These are phyloP conservation scores for Neoarius graeffei DNA, from an alignment of 2,113 vertebrate species.

Conservation along the genomic window DNA sequence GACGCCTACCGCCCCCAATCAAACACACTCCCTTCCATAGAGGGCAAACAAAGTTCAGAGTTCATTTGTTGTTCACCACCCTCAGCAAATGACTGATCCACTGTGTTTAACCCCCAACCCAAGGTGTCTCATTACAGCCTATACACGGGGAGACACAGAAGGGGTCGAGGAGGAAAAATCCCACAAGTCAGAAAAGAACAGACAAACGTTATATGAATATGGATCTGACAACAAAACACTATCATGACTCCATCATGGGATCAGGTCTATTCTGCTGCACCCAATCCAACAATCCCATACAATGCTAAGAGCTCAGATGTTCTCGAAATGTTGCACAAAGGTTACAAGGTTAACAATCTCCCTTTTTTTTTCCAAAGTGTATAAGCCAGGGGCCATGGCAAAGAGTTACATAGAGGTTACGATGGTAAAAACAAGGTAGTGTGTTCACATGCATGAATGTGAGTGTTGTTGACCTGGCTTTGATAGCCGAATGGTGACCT, in stretches of 20 bases:
- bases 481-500: conserved; percentile 74
- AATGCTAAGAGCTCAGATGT: not conserved
- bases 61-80: conserved; percentile 60
- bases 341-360: conserved; percentile 26
- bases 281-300: conserved; percentile 11
- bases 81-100: conserved; percentile 57
- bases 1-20: conserved; percentile 46
- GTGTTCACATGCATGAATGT: not conserved
- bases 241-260: conserved; percentile 10
- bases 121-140: conserved; percentile 57
- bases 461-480: conserved; percentile 55
- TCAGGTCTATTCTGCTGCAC: conserved; percentile 11
- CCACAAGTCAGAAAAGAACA: conserved; percentile 6
- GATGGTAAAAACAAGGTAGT: not conserved
- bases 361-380: not conserved
- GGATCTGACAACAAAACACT: conserved; percentile 23
- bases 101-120: conserved; percentile 51
- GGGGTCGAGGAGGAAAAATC: conserved; percentile 34
- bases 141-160: conserved; percentile 26
- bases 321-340: not conserved
- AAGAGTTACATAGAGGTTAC: not conserved
- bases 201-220: conserved; percentile 39
- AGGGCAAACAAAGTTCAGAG: conserved; percentile 63
- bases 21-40: conserved; percentile 42
- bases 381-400: not conserved